Evolutionary conservation across 2,888 invertebrate species (phyloP), one percentile per base, ranked within the genome.

Genomic region (Sarcophaga variegata): DNA sequence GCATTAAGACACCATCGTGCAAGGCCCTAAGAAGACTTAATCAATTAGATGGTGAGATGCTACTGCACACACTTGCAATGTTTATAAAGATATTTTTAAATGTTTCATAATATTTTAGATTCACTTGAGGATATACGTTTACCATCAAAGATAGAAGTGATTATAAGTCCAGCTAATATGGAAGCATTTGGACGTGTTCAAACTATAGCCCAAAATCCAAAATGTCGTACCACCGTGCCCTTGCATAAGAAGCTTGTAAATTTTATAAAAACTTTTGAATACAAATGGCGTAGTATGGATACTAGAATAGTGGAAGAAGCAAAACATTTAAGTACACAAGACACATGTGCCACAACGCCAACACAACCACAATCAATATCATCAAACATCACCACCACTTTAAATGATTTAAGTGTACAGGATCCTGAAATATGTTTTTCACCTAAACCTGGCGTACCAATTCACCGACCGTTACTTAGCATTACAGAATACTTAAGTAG

Each of bases 1-100:
- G 98, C 90, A 96, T 99, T 76, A 96, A 97, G 92, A 99, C 99
- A 64, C 99, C 99, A 5, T 96, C 97, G 92, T 99, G 99, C 92
- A 95, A 97, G 91, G 98, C 98, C 59, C 94, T 99, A 85, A 95
- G 98, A 83, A 95, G 96, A 90, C 94, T 99, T 25, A 98, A 98
- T 93, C 96, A 97, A 92, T 95, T 98, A 60, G 97, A 97, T 93
- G 98, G 98, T 97, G 92, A 93, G 92, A 2, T 75, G 3, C 6
- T 17, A 49, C 72, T 25, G 25, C 47, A 70, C 3, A 4, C 67
- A 72, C 76, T 69, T 76, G 22, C 63, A 72, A 78, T 70, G 2
- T 25, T 67, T 37, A 64, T 70, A 62, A 37, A 8, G 2, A 37
- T 54, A 14, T 17, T 54, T 54, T 54, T 54, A 3, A 54, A 54